Evolutionary conservation across 1,140 invertebrate genomes (phyloP).

Genomic region (Paraescarpia echinospica): DNA sequence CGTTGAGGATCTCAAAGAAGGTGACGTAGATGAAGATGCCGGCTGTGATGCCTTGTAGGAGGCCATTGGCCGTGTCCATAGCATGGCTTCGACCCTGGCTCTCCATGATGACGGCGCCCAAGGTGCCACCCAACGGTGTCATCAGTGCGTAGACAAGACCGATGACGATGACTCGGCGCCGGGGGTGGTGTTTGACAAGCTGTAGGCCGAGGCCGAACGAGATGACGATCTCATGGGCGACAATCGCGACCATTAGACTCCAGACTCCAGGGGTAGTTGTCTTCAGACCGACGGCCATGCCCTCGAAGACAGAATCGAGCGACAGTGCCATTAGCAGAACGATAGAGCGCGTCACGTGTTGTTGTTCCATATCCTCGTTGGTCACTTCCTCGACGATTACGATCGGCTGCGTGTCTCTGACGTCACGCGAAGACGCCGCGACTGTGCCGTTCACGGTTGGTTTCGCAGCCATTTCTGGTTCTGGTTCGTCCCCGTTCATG

Average conservation of each 20-base stretch:
- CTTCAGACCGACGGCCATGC: slow-evolving; percentile 78
- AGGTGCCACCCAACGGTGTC: slow-evolving; percentile 26
- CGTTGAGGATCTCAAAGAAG: slow-evolving; percentile 31
- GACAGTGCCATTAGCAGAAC: slow-evolving; percentile 70
- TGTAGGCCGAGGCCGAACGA: slow-evolving; percentile 29
- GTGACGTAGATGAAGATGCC: slow-evolving; percentile 33
- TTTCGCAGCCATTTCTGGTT: not conserved
- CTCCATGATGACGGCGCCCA: slow-evolving; percentile 28
- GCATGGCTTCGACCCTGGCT: slow-evolving; percentile 1
- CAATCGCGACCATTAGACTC: slow-evolving; percentile 64
- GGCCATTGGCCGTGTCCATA: slow-evolving; percentile 18
- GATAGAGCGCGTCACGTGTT: slow-evolving; percentile 49
- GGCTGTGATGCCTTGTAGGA: slow-evolving; percentile 27
- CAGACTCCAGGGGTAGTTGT: slow-evolving; percentile 44
- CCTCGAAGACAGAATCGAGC: slow-evolving; percentile 79
- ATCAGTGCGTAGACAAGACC: slow-evolving; percentile 14
- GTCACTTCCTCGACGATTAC: slow-evolving; percentile 3
- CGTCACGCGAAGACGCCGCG: slow-evolving; percentile 17
- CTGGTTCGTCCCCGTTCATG: not conserved
- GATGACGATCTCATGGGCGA: slow-evolving; percentile 63
- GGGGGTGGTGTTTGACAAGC: slow-evolving; percentile 19
- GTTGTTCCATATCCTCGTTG: not conserved
- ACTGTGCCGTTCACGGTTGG: slow-evolving; percentile 10
- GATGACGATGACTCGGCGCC: slow-evolving; percentile 12
- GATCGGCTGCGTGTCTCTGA: slow-evolving; percentile 20